These are phyloP conservation scores for Carduelis carduelis DNA, from an alignment of 2,797 vertebrate species.

Conservation along the genomic window DNA sequence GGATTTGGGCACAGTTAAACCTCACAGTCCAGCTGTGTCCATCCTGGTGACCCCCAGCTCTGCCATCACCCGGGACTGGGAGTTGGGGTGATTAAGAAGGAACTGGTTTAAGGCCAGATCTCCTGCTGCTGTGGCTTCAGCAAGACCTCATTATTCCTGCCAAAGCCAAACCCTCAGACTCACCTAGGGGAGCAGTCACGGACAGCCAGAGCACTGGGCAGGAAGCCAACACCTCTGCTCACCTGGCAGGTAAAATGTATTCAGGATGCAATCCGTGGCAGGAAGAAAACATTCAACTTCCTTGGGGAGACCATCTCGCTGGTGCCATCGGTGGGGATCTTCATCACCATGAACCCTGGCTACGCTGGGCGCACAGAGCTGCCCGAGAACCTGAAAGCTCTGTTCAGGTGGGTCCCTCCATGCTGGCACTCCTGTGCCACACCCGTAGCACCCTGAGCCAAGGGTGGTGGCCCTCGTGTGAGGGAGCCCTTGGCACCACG, in stretches of 20 bases:
- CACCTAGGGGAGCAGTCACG: fast-evolving
- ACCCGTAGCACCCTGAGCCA: fast-evolving
- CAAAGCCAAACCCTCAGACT: background rate
- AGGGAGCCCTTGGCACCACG: background rate
- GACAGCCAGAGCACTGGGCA: background rate
- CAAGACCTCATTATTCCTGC: background rate
- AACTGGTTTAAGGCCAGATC: background rate
- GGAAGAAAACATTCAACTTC: conserved; percentile 73
- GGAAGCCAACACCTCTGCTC: background rate
- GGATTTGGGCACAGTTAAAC: background rate
- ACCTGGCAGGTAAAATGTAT: conserved; percentile 74
- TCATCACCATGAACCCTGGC: conserved; percentile 82
- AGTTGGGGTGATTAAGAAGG: background rate
- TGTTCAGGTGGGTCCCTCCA: conserved; percentile 63
- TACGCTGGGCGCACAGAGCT: conserved; percentile 75
- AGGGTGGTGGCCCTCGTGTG: background rate
- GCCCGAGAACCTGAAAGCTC: conserved; percentile 76
- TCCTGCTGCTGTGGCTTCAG: background rate
- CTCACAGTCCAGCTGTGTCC: background rate
- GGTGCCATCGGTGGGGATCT: conserved; percentile 72
- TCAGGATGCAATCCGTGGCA: conserved; percentile 77
- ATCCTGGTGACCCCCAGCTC: background rate
- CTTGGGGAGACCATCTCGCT: conserved; percentile 73
- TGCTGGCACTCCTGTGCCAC: fast-evolving
- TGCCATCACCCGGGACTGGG: background rate